phyloP scores from a whole-genome alignment of 2,888 invertebrate species.

The Nematopogon swammerdamellus region DNA sequence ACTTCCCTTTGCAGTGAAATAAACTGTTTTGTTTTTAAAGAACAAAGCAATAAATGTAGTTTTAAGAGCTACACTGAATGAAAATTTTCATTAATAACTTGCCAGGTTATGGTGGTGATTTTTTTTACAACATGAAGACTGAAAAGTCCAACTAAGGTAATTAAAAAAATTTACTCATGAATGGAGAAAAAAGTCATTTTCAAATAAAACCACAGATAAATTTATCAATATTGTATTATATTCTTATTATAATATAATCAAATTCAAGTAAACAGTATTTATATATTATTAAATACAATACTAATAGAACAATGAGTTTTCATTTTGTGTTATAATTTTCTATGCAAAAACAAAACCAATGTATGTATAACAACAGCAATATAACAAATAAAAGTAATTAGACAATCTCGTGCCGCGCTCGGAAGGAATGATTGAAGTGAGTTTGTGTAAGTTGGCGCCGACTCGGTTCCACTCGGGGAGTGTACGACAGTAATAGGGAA shows the following conservation, averaged over 20 bases:
- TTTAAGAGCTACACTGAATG: no score
- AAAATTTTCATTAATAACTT: no score
- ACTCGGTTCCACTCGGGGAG: no score
- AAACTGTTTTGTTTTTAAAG: no score
- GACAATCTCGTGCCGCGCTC: constrained; percentile 23
- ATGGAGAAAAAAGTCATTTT: no score
- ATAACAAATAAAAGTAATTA: constrained; percentile 19
- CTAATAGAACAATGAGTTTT: constrained; percentile 42
- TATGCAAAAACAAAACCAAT: constrained; percentile 29
- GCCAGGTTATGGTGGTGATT: no score
- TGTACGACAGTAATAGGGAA: constrained; percentile 10
- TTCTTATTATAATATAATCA: constrained; percentile 39
- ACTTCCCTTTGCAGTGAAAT: no score
- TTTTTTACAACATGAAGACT: no score
- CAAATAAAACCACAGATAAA: constrained; percentile 20
- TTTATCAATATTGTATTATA: constrained; percentile 46
- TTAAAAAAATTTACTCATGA: no score
- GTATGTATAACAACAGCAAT: constrained; percentile 23
- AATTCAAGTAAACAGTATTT: constrained; percentile 51
- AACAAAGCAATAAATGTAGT: no score
- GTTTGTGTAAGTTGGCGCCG: constrained; percentile 13
- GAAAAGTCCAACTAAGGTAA: no score
- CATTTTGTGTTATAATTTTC: constrained; percentile 20
- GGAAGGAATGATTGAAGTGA: constrained; percentile 49
- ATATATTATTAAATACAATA: constrained; percentile 56